Conservation (phyloP, 2,888 invertebrate species). For the Sipha maydis region DNA sequence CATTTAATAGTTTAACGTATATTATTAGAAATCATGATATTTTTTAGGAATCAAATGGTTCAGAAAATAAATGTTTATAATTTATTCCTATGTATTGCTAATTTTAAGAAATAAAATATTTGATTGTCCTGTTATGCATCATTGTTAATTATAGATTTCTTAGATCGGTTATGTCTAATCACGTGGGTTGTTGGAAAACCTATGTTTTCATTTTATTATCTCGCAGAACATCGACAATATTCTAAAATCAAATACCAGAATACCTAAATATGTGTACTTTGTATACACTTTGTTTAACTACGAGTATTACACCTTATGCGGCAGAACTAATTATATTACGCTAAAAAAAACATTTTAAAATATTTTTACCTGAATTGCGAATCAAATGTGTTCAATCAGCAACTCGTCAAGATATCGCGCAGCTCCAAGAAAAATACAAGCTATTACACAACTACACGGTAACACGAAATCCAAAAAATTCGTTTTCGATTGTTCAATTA, state of each 20-base stretch:
- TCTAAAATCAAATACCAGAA: too few relatives aligned
- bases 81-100: neutral
- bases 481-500: neutral
- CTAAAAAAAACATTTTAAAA: neutral
- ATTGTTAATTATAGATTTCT: neutral
- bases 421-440: neutral
- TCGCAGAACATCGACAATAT: too few relatives aligned
- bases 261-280: too few relatives aligned
- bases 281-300: too few relatives aligned
- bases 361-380: constrained; percentile 11
- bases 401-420: neutral
- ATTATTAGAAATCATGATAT: too few relatives aligned
- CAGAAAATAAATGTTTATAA: too few relatives aligned
- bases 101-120: neutral
- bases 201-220: too few relatives aligned
- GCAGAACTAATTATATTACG: too few relatives aligned
- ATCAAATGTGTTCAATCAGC: neutral
- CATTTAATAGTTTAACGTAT: too few relatives aligned
- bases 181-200: too few relatives aligned
- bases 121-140: neutral
- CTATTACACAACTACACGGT: neutral
- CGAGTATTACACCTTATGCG: too few relatives aligned
- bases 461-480: neutral
- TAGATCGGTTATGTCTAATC: too few relatives aligned
- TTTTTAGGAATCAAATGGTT: neutral